Base-by-base conservation (phyloP, 2,888 invertebrate species). In the Melanotus villosus region DNA sequence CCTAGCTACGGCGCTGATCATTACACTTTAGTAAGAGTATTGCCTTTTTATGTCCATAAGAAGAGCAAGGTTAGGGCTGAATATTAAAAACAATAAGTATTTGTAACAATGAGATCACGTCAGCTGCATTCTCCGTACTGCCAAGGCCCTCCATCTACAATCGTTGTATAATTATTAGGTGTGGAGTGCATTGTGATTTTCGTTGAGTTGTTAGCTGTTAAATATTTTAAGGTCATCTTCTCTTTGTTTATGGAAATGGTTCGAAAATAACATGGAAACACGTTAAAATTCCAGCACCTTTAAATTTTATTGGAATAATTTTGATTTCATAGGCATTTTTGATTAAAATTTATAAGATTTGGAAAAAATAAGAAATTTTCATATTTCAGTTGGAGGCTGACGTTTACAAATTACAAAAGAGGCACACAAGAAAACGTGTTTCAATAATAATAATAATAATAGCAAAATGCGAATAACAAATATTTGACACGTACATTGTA, bases 1-100 rank as follows among this genome's bases (percentile, higher is more conserved):
- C n/a, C n/a, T n/a, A n/a, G n/a, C n/a, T n/a, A n/a, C 34, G 16
- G 10, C 10, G 9, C 19, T 19, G 19, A 43, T 43, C 9, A 19
- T 19, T 9, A 19, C 43, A 19, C 19, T 43, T 19, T 9, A 43
- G 10, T 19, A 5, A 43, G 19, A 43, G 18, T 19, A 23, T 12
- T 23, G 52, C 12, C 23, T 52, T 52, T 52, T 32, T 18, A n/a
- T 18, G 18, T 30, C 52, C 52, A 32, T 32, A 52, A 52, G 52
- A 52, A 52, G 52, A 52, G 52, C 52, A 52, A 52, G 52, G 52
- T 52, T 52, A 23, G 47, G 52, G 52, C 52, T 32, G 16, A 52
- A 52, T 52, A 52, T 52, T 52, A 30, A 32, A 10, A 52, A 52
- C 19, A 47, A 47, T 32, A 52, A 32, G 50, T 26, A 50, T 34